These are phyloP conservation scores for Agrochola lychnidis DNA, from an alignment of 2,888 invertebrate genomes.

Conservation along the genomic window DNA sequence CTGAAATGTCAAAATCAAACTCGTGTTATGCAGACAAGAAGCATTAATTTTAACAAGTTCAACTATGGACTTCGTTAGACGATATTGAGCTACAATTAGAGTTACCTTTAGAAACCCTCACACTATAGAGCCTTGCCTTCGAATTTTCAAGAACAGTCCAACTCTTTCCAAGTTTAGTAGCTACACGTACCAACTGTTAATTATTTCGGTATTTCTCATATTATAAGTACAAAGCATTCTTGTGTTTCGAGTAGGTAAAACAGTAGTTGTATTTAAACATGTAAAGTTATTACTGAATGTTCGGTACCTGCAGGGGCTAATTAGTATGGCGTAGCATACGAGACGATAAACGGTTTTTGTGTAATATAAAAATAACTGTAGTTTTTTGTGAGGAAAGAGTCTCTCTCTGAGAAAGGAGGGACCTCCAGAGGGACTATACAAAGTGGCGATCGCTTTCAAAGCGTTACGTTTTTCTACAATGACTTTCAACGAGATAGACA, in stretches of 20 bases:
- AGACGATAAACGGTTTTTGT: background rate
- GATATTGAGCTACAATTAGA: background rate
- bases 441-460: background rate
- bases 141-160: background rate
- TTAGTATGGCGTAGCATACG: background rate
- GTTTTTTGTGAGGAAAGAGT: background rate
- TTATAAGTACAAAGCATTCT: constrained; percentile 1
- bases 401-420: background rate
- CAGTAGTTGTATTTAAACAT: constrained; percentile 3
- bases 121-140: background rate
- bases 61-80: background rate
- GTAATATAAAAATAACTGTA: background rate
- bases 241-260: background rate
- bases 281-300: constrained; percentile 4
- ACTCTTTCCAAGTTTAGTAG: background rate
- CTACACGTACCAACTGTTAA: background rate
- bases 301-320: background rate
- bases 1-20: background rate
- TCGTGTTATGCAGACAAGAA: background rate
- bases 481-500: too few relatives aligned
- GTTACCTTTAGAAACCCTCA: background rate
- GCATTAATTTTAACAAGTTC: background rate
- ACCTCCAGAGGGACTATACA: background rate
- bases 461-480: background rate
- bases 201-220: constrained; percentile 13